These are phyloP conservation scores for Rhopalosiphum maidis DNA, from an alignment of 1,140 invertebrate species.

Conservation along the genomic window DNA sequence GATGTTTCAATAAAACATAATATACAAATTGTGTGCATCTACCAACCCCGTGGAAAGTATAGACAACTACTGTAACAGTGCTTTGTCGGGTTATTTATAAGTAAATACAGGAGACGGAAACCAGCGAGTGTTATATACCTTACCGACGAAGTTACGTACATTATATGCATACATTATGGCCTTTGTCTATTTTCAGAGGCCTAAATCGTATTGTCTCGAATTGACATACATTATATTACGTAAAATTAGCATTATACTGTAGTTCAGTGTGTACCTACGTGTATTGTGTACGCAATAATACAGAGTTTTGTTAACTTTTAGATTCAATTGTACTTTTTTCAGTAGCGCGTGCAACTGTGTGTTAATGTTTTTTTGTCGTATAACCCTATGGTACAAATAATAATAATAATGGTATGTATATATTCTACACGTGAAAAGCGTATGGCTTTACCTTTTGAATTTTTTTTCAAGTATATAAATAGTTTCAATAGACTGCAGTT, in stretches of 20 bases:
- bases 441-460: neutral
- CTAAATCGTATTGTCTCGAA: neutral
- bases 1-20: neutral
- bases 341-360: neutral
- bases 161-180: neutral
- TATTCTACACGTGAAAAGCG: neutral
- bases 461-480: neutral
- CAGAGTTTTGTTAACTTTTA: neutral
- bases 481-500: neutral
- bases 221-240: neutral
- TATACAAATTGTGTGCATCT: neutral
- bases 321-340: neutral
- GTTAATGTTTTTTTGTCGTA: constrained; percentile 6
- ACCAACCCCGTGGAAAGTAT: too few species aligned
- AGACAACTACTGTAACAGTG: neutral
- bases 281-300: neutral
- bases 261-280: neutral
- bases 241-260: neutral
- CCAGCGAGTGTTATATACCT: neutral
- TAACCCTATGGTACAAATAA: neutral
- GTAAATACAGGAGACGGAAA: neutral
- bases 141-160: neutral
- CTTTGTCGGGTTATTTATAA: neutral
- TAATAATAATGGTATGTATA: neutral
- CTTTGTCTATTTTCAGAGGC: neutral